Evolutionary conservation across 2,113 vertebrate species (phyloP).

Genomic region (Onychostoma macrolepis): DNA sequence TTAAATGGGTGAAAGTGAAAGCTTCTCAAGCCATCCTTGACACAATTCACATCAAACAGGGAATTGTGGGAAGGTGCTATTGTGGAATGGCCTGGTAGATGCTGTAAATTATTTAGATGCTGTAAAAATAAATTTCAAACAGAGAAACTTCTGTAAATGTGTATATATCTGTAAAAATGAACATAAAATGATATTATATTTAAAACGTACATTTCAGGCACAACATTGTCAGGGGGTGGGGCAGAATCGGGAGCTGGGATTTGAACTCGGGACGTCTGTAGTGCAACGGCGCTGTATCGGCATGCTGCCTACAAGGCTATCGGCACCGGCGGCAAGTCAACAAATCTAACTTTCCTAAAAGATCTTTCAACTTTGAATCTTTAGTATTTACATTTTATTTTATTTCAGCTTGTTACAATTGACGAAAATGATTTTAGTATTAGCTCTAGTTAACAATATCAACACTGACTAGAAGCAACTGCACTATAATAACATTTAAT

Average conservation of each 20-base stretch:
- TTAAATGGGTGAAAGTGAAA: conserved; percentile 18
- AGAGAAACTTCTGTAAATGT: neutral
- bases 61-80: neutral
- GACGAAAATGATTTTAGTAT: neutral
- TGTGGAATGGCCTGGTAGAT: neutral
- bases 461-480: neutral
- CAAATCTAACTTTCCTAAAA: neutral
- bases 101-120: neutral
- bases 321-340: no score
- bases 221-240: neutral
- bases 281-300: no score
- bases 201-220: neutral
- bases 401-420: neutral
- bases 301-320: no score
- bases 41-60: neutral
- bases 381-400: neutral
- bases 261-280: no score
- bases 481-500: neutral
- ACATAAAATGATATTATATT: neutral
- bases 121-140: neutral
- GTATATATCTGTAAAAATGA: neutral
- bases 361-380: neutral
- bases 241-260: no score
- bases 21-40: neutral
- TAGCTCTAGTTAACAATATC: neutral